Base-by-base conservation (phyloP, 2,888 invertebrate species). In the Crossocerus cetratus region DNA sequence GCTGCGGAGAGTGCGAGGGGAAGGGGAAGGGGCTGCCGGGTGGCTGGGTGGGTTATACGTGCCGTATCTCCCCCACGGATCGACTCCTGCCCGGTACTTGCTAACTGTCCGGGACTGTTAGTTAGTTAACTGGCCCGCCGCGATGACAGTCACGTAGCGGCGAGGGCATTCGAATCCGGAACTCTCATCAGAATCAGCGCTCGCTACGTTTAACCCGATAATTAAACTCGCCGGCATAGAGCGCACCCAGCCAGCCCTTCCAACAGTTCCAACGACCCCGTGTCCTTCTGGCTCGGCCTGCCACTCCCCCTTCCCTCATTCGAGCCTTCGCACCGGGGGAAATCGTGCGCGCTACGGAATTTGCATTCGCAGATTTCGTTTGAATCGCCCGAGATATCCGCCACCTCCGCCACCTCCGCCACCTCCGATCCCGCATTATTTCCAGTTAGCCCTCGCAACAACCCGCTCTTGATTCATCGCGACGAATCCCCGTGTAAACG, bases 171-270 rank as follows among this genome's bases (percentile, higher is more conserved):
- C 86, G 88, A 87, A 88, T 89, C 89, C 89, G 89, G 89, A 89
- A 89, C 89, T 89, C 89, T 89, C 89, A 89, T 89, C 89, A 89
- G 89, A 89, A 89, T 89, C 89, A 88, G 84, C 88, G 85, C 85
- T 89, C 89, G 89, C 87, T 89, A 89, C 89, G 89, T 89, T 89
- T 88, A 89, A 89, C 89, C 88, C 89, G 88, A 89, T 89, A 89
- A 89, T 89, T 89, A 89, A 89, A 89, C 88, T 88, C 85, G 83
- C 78, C 75, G 72, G 72, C 74, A 60, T 72, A 72, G 32, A 69
- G 64, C 43, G 61, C 23, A 64, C 56, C 61, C 42, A 67, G 59
- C 63, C 66, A 58, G 64, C 57, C 43, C 64, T 56, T 3, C 14
- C 16, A 16, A n/a, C 45, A 45, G 61, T 56, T 3, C 14, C 16